phyloP scores from a whole-genome alignment of 1,140 invertebrate genomes.

The Chrysopa pallens region DNA sequence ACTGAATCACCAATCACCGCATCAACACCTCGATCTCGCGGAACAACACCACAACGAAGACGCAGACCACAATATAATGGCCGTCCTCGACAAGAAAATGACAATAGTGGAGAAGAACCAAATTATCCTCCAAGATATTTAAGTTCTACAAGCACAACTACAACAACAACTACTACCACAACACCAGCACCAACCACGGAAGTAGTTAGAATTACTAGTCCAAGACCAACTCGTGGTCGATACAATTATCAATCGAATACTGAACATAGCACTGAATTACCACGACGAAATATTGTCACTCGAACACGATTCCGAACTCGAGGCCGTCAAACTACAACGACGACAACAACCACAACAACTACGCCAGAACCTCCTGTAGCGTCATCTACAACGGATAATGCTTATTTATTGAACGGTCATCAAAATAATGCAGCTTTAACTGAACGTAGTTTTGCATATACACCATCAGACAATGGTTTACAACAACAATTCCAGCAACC shows the following conservation, averaged over 20 bases:
- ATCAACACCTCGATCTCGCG: constrained; percentile 3
- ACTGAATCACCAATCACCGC: neutral
- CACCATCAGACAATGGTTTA: neutral
- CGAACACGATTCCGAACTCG: constrained; percentile 6
- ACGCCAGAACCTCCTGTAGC: constrained; percentile 23
- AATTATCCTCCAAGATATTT: constrained; percentile 13
- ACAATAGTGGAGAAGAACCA: constrained; percentile 4
- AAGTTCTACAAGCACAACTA: constrained; percentile 17
- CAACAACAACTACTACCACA: constrained; percentile 17
- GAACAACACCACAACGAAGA: neutral
- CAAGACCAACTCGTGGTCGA: constrained; percentile 12
- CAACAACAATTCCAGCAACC: neutral
- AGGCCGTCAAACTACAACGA: constrained; percentile 3
- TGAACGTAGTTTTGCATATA: neutral
- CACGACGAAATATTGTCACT: neutral
- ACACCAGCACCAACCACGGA: constrained; percentile 23
- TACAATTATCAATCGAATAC: constrained; percentile 1
- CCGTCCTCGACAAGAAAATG: constrained; percentile 2
- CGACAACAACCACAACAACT: constrained; percentile 2
- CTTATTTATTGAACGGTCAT: too few species aligned
- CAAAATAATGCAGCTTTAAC: neutral
- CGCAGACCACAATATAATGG: neutral
- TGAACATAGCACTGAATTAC: constrained; percentile 5
- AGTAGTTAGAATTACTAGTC: constrained; percentile 22
- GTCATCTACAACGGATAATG: constrained; percentile 9